Percentiles rank a stretch among this genome's conserved stretches.
Conservation (phyloP, 2,888 invertebrate species). For the Tineola bisselliella region DNA sequence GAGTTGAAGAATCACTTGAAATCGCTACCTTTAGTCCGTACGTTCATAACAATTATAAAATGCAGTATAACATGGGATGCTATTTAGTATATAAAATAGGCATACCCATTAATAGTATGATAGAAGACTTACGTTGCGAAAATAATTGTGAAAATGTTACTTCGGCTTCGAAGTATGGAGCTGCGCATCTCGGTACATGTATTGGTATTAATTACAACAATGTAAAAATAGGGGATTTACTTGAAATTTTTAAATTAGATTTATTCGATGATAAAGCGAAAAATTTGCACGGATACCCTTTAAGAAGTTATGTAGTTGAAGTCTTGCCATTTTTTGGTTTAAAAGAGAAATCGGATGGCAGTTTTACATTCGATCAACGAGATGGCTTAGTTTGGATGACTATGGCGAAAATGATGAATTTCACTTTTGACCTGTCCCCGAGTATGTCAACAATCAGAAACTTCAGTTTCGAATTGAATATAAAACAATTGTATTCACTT, state of each 20-base stretch:
- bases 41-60: slow-evolving; percentile 26
- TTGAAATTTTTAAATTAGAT: slow-evolving; percentile 20
- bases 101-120: slow-evolving; percentile 29
- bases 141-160: slow-evolving; percentile 37
- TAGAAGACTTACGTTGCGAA: slow-evolving; percentile 35
- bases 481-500: slow-evolving; percentile 37
- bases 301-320: slow-evolving; percentile 31
- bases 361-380: slow-evolving; percentile 30
- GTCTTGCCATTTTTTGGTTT: slow-evolving; percentile 37
- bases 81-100: slow-evolving; percentile 36
- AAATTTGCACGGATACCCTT: slow-evolving; percentile 37
- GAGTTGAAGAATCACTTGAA: slow-evolving; percentile 25
- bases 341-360: slow-evolving; percentile 27
- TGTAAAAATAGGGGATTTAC: slow-evolving; percentile 24
- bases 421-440: slow-evolving; percentile 37
- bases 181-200: slow-evolving; percentile 40
- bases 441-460: slow-evolving; percentile 39
- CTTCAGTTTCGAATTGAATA: slow-evolving; percentile 38
- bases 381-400: slow-evolving; percentile 50
- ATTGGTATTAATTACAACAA: slow-evolving; percentile 31
- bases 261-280: slow-evolving; percentile 39
- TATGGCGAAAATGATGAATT: slow-evolving; percentile 42
- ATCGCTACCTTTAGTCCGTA: slow-evolving; percentile 35
- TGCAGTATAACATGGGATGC: slow-evolving; percentile 35
- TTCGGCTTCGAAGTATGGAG: slow-evolving; percentile 30